Conservation (phyloP, 2,888 invertebrate genomes). For the Patella caerulea region DNA sequence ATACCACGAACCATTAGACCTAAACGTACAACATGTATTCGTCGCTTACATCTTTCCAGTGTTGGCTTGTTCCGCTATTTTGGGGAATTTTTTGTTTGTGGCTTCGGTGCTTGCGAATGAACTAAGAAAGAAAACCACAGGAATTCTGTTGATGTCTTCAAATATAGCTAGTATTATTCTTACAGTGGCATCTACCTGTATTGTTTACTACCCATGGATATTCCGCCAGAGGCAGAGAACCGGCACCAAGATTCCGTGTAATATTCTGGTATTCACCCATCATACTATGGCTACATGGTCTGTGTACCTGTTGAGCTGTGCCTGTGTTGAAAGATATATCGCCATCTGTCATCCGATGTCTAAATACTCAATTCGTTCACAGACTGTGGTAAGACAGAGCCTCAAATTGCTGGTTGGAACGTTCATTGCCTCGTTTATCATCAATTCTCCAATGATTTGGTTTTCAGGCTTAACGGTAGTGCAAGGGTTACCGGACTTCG, state of each 20-base stretch:
- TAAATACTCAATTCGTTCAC: background rate
- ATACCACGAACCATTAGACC: no score
- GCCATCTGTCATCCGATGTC: background rate
- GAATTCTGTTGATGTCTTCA: background rate
- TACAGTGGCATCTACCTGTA: background rate
- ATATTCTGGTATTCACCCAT: background rate
- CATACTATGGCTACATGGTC: background rate
- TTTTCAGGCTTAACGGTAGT: background rate
- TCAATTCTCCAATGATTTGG: background rate
- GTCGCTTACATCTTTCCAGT: background rate
- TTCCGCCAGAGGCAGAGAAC: background rate
- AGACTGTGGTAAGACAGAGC: background rate
- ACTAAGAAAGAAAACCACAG: background rate
- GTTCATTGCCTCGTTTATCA: background rate
- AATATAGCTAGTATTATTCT: background rate
- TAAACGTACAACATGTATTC: background rate
- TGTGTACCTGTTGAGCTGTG: background rate
- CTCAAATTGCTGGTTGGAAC: background rate
- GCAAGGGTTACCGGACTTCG: background rate
- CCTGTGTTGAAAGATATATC: background rate
- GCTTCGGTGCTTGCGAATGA: background rate
- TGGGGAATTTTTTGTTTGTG: background rate
- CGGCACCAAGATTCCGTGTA: background rate
- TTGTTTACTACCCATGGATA: background rate
- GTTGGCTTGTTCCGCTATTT: background rate